Evolutionary conservation across 2,797 vertebrate genomes (phyloP).

Genomic region (Molossus molossus): DNA sequence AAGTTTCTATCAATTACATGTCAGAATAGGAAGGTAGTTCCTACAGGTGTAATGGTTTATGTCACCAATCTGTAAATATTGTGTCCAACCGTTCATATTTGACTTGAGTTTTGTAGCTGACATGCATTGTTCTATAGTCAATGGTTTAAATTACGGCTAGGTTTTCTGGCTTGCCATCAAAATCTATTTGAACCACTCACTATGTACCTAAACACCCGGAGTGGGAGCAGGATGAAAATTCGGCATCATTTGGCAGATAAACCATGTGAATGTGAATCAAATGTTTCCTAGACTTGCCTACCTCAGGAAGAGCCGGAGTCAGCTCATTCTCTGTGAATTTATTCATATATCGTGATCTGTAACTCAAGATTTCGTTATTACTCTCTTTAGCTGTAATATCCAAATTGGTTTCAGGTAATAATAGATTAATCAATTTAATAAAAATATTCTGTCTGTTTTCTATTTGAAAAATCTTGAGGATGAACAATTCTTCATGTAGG

Average conservation of each 20-base stretch:
- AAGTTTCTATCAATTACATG: background rate
- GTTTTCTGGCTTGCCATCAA: conserved; percentile 8
- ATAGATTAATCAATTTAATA: conserved; percentile 77
- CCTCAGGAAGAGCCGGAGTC: background rate
- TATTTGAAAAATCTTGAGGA: conserved; percentile 72
- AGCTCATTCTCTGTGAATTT: background rate
- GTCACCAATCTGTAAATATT: background rate
- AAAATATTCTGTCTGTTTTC: conserved; percentile 74
- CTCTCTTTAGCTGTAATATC: conserved; percentile 52
- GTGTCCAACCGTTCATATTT: background rate
- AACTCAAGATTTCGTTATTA: conserved; percentile 64
- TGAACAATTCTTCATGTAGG: conserved; percentile 77
- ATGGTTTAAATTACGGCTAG: background rate
- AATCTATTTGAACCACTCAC: conserved; percentile 32
- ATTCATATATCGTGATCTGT: conserved; percentile 3
- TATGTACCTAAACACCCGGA: background rate
- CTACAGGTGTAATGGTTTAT: background rate
- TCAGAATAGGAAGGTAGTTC: conserved; percentile 38
- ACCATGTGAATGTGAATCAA: background rate
- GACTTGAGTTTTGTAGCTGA: conserved; percentile 26
- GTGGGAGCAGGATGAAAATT: background rate
- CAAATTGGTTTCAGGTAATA: conserved; percentile 74
- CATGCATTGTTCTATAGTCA: background rate
- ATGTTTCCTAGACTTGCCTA: background rate
- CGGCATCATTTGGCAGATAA: background rate